These are phyloP conservation scores for Hydra vulgaris DNA, from an alignment of 30 jellyfish, hydroid and myxozoan species.

Conservation along the genomic window DNA sequence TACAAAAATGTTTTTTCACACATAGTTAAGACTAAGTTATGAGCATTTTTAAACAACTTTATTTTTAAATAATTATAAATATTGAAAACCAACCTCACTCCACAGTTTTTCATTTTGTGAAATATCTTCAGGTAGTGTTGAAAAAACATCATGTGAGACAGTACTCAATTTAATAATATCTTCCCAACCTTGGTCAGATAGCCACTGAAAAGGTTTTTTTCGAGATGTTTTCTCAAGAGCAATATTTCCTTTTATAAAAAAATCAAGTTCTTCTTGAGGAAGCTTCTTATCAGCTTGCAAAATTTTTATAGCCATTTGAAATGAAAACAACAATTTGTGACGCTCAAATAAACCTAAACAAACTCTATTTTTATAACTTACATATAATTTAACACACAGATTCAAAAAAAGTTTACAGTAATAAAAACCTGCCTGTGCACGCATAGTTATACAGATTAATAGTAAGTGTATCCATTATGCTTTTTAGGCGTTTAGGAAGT, in stretches of 20 bases:
- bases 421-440: conserved; percentile 68
- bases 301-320: conserved; percentile 88
- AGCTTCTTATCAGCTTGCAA: conserved; percentile 79
- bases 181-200: conserved; percentile 95
- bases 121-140: conserved; percentile 62
- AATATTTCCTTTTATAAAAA: conserved; percentile 92
- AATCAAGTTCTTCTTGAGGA: conserved; percentile 86
- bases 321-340: conserved; percentile 84
- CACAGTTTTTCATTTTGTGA: conserved; percentile 48
- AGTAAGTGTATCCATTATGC: conserved; percentile 78
- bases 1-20: no score
- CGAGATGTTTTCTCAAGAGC: conserved; percentile 86
- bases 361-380: neutral
- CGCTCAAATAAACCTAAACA: conserved; percentile 78
- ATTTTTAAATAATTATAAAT: neutral
- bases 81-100: conserved; percentile 50
- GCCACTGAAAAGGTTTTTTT: conserved; percentile 70
- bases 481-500: conserved; percentile 69
- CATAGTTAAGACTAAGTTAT: no score
- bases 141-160: conserved; percentile 52
- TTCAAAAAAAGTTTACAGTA: neutral
- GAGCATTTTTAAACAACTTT: no score
- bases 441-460: conserved; percentile 83
- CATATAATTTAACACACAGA: neutral
- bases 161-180: conserved; percentile 54